phyloP scores from a whole-genome alignment of 2,888 invertebrate species.

The Orchesellides sinensis region DNA sequence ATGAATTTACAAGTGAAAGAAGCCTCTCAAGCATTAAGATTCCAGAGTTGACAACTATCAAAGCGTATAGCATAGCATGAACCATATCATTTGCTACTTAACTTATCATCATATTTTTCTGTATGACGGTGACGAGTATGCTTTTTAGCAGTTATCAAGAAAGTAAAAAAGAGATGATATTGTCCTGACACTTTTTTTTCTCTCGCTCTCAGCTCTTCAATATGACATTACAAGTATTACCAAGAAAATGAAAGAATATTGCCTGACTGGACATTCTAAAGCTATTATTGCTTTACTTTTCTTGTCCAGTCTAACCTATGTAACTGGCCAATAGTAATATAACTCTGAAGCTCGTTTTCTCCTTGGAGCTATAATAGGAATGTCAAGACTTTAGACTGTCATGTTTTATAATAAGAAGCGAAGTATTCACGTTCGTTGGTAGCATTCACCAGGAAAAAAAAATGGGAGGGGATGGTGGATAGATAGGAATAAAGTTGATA shows the following conservation, averaged over 20 bases:
- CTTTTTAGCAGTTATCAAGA: no score
- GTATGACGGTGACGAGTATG: no score
- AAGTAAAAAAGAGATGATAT: no score
- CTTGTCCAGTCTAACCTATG: neutral
- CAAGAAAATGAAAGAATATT: neutral
- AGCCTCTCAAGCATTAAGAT: conserved; percentile 37
- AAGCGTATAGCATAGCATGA: no score
- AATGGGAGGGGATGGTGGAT: conserved; percentile 7
- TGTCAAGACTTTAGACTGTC: conserved; percentile 47
- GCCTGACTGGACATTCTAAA: conserved; percentile 1
- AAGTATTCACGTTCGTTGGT: no score
- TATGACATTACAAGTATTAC: neutral
- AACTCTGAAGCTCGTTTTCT: no score
- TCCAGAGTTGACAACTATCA: conserved; percentile 20
- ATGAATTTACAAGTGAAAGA: conserved; percentile 48
- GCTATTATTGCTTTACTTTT: conserved; percentile 18
- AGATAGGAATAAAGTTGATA: neutral
- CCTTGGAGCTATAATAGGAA: conserved; percentile 36
- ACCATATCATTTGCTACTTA: no score
- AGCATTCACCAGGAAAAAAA: no score
- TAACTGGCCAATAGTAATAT: no score
- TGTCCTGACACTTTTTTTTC: no score
- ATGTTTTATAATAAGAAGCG: conserved; percentile 44
- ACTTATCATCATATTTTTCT: no score
- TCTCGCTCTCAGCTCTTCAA: no score